phyloP scores from a whole-genome alignment of 2,888 invertebrate genomes.

The Glyphotaelius pellucidus region DNA sequence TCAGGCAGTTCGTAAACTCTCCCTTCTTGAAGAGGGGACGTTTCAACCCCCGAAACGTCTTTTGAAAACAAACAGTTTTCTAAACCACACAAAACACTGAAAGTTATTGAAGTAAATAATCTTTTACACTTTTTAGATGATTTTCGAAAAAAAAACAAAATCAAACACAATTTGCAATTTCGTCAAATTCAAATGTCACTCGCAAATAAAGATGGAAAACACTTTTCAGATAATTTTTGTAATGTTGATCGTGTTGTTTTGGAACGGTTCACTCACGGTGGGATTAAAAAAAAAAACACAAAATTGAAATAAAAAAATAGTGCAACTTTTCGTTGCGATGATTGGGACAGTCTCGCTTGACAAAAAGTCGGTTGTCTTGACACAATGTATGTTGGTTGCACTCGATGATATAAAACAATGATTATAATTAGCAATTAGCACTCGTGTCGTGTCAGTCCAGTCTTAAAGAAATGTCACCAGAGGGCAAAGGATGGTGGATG shows the following conservation, averaged over 20 bases:
- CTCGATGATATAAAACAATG: not conserved
- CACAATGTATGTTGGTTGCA: not conserved
- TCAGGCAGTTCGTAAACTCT: slow-evolving; percentile 17
- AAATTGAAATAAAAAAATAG: not conserved
- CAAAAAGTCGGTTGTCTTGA: not conserved
- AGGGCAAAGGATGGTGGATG: slow-evolving; percentile 47
- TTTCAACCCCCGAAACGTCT: slow-evolving; percentile 31
- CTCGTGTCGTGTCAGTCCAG: not conserved
- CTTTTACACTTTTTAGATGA: not conserved
- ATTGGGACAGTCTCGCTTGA: not conserved
- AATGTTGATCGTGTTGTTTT: not conserved
- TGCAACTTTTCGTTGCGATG: slow-evolving; percentile 23
- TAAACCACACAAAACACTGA: slow-evolving; percentile 45
- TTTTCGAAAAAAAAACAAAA: slow-evolving; percentile 6
- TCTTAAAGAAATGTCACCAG: slow-evolving; percentile 15
- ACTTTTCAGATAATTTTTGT: not conserved
- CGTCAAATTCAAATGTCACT: slow-evolving; percentile 22
- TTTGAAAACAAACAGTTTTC: slow-evolving; percentile 26
- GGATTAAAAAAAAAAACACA: not conserved
- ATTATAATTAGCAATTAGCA: not conserved
- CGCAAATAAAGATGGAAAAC: not conserved
- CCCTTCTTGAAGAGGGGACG: slow-evolving; percentile 34
- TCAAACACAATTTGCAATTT: not conserved
- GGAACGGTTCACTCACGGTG: not conserved
- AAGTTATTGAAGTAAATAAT: not conserved